Conservation (phyloP, 2,888 invertebrate genomes). For the Gonocerus acuteangulatus region DNA sequence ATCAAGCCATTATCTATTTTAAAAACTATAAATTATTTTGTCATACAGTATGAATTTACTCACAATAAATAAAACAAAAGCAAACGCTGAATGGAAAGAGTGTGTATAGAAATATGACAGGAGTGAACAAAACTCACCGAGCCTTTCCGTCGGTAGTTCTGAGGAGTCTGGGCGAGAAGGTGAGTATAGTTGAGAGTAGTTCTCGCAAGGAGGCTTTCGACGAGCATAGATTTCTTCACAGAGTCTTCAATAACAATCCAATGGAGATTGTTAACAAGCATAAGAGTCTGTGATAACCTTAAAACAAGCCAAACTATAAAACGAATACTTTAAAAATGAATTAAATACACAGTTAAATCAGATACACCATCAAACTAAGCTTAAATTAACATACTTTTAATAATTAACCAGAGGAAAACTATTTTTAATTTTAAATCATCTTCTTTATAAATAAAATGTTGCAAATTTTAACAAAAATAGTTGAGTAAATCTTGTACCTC, state of each 20-base stretch:
- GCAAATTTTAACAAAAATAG: too few species aligned
- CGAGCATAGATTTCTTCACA: conserved; percentile 57
- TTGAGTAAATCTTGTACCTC: too few species aligned
- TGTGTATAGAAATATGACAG: too few species aligned
- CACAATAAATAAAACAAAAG: too few species aligned
- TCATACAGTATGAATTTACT: too few species aligned
- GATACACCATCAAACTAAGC: not conserved
- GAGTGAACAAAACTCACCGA: conserved; percentile 24
- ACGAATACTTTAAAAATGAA: not conserved
- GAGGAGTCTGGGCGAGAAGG: conserved; percentile 62
- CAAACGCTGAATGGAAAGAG: too few species aligned
- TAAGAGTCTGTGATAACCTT: conserved; percentile 78
- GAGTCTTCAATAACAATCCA: conserved; percentile 93
- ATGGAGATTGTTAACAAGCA: conserved; percentile 77
- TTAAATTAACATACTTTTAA: not conserved
- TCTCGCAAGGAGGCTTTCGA: conserved; percentile 61
- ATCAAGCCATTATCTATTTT: too few species aligned
- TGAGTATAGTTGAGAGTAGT: conserved; percentile 56
- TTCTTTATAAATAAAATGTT: too few species aligned
- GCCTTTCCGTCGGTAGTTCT: conserved; percentile 56
- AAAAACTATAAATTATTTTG: too few species aligned
- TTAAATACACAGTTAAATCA: not conserved
- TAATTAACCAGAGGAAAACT: too few species aligned
- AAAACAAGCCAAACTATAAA: conserved; percentile 38
- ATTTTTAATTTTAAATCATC: too few species aligned